phyloP scores from a whole-genome alignment of 2,888 invertebrate species.

The Hypena proboscidalis region DNA sequence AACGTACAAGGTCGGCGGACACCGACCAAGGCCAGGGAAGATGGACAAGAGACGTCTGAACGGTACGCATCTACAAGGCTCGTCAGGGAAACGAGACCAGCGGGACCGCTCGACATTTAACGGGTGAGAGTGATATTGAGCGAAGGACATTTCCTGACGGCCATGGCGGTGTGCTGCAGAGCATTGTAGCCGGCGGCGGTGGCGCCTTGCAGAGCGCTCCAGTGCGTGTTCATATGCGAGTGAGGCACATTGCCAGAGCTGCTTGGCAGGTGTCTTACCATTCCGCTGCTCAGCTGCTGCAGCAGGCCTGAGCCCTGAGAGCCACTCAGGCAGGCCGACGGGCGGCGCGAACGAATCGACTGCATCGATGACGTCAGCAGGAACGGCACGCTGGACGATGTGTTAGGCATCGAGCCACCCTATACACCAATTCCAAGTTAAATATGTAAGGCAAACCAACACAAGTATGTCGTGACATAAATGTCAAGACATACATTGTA shows the following conservation, averaged over 20 bases:
- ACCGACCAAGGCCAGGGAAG: not conserved
- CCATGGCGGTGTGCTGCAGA: slow-evolving; percentile 81
- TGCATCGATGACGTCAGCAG: slow-evolving; percentile 88
- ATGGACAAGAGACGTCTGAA: too few relatives aligned
- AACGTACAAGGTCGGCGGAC: not conserved
- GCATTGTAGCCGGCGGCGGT: slow-evolving; percentile 83
- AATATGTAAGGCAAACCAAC: slow-evolving; percentile 1
- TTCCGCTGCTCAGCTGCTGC: slow-evolving; percentile 96
- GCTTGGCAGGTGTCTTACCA: slow-evolving; percentile 94
- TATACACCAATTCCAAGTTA: slow-evolving; percentile 62
- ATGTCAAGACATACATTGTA: too few relatives aligned
- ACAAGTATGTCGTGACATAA: too few relatives aligned
- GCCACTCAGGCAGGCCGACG: slow-evolving; percentile 87
- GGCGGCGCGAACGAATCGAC: slow-evolving; percentile 90
- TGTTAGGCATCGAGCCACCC: slow-evolving; percentile 96
- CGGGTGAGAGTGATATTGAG: slow-evolving; percentile 90
- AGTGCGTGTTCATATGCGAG: slow-evolving; percentile 73
- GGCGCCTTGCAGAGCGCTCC: slow-evolving; percentile 80
- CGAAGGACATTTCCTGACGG: slow-evolving; percentile 91
- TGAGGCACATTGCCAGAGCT: slow-evolving; percentile 85
- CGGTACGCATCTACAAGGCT: too few relatives aligned
- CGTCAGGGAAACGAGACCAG: too few relatives aligned
- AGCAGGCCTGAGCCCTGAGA: slow-evolving; percentile 91
- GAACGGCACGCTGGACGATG: slow-evolving; percentile 95
- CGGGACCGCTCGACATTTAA: slow-evolving; percentile 54